Evolutionary conservation across 2,113 vertebrate genomes (phyloP), one percentile per base, ranked within the genome.

Genomic region (Heptranchias perlo): DNA sequence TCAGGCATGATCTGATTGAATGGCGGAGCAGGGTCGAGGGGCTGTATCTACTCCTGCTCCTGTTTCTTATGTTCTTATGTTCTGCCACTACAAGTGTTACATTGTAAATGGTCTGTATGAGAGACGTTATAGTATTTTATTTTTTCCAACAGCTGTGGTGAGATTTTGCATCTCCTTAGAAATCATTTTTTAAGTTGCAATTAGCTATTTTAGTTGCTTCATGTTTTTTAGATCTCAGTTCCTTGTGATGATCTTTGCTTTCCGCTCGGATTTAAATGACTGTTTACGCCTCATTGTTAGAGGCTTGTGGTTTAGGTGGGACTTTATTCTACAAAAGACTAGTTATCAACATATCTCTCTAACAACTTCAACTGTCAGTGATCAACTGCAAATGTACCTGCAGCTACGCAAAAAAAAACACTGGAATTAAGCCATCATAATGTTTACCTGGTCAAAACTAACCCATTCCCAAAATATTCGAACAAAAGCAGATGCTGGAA

Each of bases 81-180:
- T 31, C 28, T 91, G 87, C 49, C 52, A 35, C 87, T 35, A 58
- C 87, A 54, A 89, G 52, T 16, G 3, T 58, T 91, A 91, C 13
- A 58, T 58, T 54, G 87, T 58, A 35, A 31, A 16, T 35, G 49
- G 31, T 91, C 13, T 58, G 31, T 58, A 31, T 44, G 39, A 23
- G 78, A 35, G 28, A 31, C 31, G 35, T 91, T 91, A 91, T 61
- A 28, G 11, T 91, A 28, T 44, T 54, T 89, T 54, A 47, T 91
- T 91, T 91, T 58, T 91, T 31, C 44, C 49, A 58, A 91, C 52
- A 58, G 31, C 87, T 35, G 87, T 10, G 21, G 23, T 91, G 87
- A 91, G 87, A 91, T 91, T 91, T 58, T 91, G 87, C 87, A 89
- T 23, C 86, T 89, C 25, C 35, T 89, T 89, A 52, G 86, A 54